Percentiles rank a stretch among this genome's conserved stretches.
phyloP scores from a whole-genome alignment of 2,888 invertebrate species.

The Hipparchia sbordonii region DNA sequence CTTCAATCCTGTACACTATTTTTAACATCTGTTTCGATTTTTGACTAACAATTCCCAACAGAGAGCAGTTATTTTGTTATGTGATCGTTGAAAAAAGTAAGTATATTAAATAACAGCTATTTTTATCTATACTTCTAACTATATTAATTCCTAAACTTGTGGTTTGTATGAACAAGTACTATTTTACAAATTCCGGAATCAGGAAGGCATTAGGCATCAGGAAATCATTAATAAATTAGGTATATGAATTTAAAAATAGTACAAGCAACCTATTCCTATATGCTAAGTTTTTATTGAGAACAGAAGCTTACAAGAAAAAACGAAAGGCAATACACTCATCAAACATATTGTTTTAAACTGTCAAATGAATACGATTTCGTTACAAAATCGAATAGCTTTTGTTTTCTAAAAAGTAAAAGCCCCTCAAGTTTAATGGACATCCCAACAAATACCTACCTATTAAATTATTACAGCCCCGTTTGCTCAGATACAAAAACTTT shows the following conservation, averaged over 20 bases:
- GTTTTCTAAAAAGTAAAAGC: background rate
- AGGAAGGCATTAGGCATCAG: too few relatives aligned
- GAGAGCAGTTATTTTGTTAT: background rate
- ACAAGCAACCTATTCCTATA: background rate
- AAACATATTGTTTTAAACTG: too few relatives aligned
- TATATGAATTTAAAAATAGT: too few relatives aligned
- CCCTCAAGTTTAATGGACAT: background rate
- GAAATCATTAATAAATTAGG: too few relatives aligned
- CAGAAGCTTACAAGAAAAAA: background rate
- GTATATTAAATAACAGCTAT: background rate
- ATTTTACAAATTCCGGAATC: too few relatives aligned
- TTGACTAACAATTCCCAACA: conserved; percentile 35
- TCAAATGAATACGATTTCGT: too few relatives aligned
- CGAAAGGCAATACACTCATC: background rate
- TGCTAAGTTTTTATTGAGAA: background rate
- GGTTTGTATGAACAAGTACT: too few relatives aligned
- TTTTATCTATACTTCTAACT: too few relatives aligned
- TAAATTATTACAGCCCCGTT: background rate
- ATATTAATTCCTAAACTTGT: too few relatives aligned
- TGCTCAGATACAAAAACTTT: conserved; percentile 21
- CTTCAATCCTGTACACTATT: conserved; percentile 43
- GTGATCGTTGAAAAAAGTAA: background rate
- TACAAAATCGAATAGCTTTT: too few relatives aligned
- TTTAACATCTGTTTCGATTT: conserved; percentile 45
- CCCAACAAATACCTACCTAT: background rate